Evolutionary conservation across 2,797 vertebrate species (phyloP).

Genomic region (Phoebastria nigripes): DNA sequence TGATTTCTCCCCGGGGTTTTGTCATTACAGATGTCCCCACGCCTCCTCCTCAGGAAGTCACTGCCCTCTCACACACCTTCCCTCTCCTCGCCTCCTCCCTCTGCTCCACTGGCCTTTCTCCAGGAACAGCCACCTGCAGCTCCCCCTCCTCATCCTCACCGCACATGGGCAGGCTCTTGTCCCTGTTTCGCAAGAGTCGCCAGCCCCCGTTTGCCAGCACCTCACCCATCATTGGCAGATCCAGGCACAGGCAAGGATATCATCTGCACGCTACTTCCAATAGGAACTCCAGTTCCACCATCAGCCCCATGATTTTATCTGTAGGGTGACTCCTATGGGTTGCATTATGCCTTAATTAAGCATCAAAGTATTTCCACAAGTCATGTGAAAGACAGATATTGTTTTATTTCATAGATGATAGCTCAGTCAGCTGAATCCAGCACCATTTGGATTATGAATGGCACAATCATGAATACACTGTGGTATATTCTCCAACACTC

Average conservation of each 20-base stretch:
- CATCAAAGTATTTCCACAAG: neutral
- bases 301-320: neutral
- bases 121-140: neutral
- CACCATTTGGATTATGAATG: neutral
- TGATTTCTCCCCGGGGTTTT: neutral
- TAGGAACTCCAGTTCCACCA: neutral
- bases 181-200: neutral
- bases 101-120: neutral
- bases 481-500: neutral
- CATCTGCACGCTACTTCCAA: neutral
- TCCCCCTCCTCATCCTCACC: neutral
- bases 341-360: neutral
- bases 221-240: neutral
- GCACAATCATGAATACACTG: neutral
- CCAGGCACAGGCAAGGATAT: neutral
- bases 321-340: neutral
- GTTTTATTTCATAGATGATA: neutral
- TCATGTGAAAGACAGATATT: neutral
- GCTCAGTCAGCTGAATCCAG: conserved; percentile 10
- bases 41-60: neutral
- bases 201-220: neutral
- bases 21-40: neutral
- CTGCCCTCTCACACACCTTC: neutral
- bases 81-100: neutral
- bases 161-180: accelerated